Evolutionary conservation across 1,140 invertebrate genomes (phyloP).

Genomic region (Drosophila triauraria): DNA sequence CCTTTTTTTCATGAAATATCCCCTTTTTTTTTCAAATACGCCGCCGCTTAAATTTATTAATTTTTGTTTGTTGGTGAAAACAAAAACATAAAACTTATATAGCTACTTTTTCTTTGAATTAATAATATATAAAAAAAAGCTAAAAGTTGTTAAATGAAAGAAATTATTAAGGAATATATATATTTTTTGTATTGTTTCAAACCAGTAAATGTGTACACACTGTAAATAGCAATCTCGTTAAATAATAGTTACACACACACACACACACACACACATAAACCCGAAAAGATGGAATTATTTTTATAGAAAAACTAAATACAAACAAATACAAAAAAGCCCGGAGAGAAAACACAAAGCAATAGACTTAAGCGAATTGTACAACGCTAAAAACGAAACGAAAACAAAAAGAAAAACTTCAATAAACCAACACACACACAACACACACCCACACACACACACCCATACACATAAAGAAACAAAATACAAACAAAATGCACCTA

Average conservation of each 20-base stretch:
- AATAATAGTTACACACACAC: conserved; percentile 67
- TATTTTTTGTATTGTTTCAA: conserved; percentile 43
- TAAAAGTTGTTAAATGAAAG: conserved; percentile 31
- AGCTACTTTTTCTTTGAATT: conserved; percentile 10
- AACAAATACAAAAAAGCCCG: conserved; percentile 28
- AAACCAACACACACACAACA: conserved; percentile 57
- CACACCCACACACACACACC: conserved; percentile 44
- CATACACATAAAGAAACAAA: conserved; percentile 40
- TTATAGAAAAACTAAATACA: conserved; percentile 34
- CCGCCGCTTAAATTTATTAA: conserved; percentile 22
- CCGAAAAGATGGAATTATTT: conserved; percentile 55
- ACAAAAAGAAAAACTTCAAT: conserved; percentile 50
- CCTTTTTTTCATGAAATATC: conserved; percentile 31
- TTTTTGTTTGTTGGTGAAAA: neutral
- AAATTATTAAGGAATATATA: conserved; percentile 18
- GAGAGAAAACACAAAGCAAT: conserved; percentile 65
- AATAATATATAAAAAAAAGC: neutral
- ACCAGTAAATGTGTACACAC: conserved; percentile 50
- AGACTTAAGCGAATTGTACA: conserved; percentile 71
- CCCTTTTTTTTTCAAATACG: conserved; percentile 29
- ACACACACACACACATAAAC: conserved; percentile 27
- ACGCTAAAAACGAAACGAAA: conserved; percentile 43
- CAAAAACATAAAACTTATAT: conserved; percentile 5
- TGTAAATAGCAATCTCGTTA: conserved; percentile 82
- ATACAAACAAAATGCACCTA: conserved; percentile 58